These are phyloP conservation scores for Tragulus kanchil DNA, from an alignment of 2,113 vertebrate species.

Conservation along the genomic window DNA sequence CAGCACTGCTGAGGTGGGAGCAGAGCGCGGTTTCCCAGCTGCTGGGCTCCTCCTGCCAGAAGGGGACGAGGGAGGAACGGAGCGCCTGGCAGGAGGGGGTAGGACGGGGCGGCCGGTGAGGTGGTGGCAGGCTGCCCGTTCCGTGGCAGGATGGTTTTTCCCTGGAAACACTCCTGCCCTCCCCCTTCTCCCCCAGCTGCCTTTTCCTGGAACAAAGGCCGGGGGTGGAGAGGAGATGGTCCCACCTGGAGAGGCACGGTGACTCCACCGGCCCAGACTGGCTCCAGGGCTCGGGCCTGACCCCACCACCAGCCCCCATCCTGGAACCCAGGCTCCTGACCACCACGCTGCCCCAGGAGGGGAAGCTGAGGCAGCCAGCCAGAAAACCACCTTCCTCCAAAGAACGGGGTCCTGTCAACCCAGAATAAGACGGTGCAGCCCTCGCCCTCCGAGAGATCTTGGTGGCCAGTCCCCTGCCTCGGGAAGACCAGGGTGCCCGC, in stretches of 20 bases:
- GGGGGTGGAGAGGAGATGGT: background rate
- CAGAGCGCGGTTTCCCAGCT: constrained; percentile 39
- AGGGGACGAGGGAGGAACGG: background rate
- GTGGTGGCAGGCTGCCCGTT: background rate
- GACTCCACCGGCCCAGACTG: background rate
- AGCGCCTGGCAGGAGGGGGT: background rate
- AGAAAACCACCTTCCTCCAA: background rate
- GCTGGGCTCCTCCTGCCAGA: constrained; percentile 49
- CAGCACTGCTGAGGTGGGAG: background rate
- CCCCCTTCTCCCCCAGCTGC: background rate
- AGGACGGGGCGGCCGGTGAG: background rate
- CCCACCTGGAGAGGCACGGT: background rate
- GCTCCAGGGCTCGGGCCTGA: background rate
- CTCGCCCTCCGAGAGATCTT: background rate
- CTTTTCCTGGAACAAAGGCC: constrained; percentile 61
- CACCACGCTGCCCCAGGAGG: background rate
- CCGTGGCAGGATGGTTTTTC: constrained; percentile 73
- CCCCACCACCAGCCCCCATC: no score
- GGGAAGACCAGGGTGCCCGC: background rate
- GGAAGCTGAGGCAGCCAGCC: background rate
- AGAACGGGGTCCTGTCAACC: no score
- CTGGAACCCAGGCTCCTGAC: background rate
- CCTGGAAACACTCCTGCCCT: constrained; percentile 71
- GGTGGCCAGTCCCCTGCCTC: background rate
- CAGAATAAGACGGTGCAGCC: background rate